Conservation (phyloP, 2,113 vertebrate genomes). For the Ranitomeya variabilis region DNA sequence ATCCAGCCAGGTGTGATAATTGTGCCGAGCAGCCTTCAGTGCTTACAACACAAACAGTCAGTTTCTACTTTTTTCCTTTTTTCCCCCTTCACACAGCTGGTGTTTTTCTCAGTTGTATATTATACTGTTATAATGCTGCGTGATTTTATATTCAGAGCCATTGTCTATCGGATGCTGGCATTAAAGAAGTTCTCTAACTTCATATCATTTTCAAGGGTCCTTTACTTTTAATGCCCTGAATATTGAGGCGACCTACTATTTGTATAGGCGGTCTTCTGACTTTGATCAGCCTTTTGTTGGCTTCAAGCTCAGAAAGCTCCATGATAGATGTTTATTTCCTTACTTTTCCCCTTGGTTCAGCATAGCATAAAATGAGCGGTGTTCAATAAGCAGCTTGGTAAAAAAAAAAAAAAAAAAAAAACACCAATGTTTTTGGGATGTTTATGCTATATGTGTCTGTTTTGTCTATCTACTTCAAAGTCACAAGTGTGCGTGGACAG, state of each 20-base stretch:
- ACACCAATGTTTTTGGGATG: no score
- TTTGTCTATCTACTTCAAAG: no score
- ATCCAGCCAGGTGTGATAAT: constrained; percentile 37
- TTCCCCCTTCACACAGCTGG: constrained; percentile 12
- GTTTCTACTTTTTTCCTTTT: neutral
- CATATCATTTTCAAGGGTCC: neutral
- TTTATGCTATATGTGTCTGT: no score
- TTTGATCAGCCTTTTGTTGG: neutral
- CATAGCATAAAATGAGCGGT: no score
- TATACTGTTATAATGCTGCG: constrained; percentile 8
- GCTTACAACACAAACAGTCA: constrained; percentile 2
- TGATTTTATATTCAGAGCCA: neutral
- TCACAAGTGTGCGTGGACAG: no score
- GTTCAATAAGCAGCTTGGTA: no score
- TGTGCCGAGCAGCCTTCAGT: neutral
- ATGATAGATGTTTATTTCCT: no score
- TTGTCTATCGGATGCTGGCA: neutral
- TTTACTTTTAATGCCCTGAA: neutral
- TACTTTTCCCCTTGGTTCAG: no score
- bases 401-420: no score
- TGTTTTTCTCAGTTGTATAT: neutral
- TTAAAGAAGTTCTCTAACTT: neutral
- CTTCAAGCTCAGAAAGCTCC: no score
- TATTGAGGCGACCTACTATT: neutral
- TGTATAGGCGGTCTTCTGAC: neutral